phyloP scores from a whole-genome alignment of 2,113 vertebrate genomes.

The Psittacula cyanocephala region DNA sequence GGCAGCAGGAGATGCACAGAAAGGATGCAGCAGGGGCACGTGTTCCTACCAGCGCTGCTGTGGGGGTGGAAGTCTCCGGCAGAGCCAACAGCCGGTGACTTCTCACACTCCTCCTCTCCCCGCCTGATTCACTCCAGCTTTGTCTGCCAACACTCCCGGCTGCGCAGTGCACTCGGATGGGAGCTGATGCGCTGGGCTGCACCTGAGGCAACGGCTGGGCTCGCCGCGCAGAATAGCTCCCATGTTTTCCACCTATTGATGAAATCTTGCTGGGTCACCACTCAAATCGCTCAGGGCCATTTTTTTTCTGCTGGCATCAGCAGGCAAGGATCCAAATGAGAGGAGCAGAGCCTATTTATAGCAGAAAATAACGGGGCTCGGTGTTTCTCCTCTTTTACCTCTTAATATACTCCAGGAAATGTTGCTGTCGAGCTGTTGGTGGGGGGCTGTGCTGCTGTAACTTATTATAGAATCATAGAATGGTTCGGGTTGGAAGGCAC shows the following conservation, averaged over 20 bases:
- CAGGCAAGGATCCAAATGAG: slow-evolving; percentile 1
- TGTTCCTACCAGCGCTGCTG: neutral
- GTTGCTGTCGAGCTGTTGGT: neutral
- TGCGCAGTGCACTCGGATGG: neutral
- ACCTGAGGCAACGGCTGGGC: neutral
- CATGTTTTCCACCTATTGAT: neutral
- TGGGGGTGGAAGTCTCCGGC: slow-evolving; percentile 52
- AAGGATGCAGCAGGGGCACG: neutral
- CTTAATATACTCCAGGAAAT: neutral
- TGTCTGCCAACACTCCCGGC: slow-evolving; percentile 11
- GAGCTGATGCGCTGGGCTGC: neutral
- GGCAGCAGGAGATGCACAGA: neutral
- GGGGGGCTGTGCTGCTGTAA: neutral
- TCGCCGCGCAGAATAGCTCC: neutral
- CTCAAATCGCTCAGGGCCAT: neutral
- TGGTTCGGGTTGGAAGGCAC: neutral
- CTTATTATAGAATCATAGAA: neutral
- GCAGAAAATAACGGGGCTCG: neutral
- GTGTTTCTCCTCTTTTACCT: neutral
- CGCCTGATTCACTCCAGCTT: slow-evolving; percentile 30
- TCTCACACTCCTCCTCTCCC: neutral
- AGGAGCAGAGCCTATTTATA: neutral
- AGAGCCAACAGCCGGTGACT: slow-evolving; percentile 43
- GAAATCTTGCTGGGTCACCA: neutral
- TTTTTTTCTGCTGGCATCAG: neutral